These are phyloP conservation scores for Artemia sinica DNA, from an alignment of 2,888 invertebrate species.

Conservation along the genomic window DNA sequence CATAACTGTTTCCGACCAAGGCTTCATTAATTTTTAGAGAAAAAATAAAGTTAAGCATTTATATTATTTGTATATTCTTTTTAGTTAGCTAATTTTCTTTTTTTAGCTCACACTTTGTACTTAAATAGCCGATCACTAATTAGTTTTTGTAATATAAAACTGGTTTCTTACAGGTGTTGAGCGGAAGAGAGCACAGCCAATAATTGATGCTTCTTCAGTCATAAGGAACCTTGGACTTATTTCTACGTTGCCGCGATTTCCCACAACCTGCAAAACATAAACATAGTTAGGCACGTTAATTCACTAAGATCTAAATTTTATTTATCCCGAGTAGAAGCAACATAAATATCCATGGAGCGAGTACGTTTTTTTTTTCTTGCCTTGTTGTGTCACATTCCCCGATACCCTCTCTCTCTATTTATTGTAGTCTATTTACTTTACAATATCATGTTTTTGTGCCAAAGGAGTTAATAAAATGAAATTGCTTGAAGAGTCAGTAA, in stretches of 20 bases:
- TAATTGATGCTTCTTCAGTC: conserved; percentile 32
- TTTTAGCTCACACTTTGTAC: conserved; percentile 9
- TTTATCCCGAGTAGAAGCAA: no score
- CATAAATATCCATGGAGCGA: no score
- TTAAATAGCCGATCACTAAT: background rate
- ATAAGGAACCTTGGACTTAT: conserved; percentile 34
- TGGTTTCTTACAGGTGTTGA: conserved; percentile 21
- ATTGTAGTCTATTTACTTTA: no score
- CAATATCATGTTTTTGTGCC: no score
- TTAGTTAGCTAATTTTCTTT: background rate
- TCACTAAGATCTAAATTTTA: no score
- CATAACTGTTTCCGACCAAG: no score
- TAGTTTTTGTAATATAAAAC: background rate
- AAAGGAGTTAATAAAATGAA: no score
- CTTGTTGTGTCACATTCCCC: no score
- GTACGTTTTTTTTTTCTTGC: no score
- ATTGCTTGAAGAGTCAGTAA: no score
- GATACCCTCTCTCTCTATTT: no score
- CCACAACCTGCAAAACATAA: conserved; percentile 32
- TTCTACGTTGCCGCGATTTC: conserved; percentile 33
- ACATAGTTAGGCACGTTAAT: background rate
- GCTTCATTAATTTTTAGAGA: background rate
- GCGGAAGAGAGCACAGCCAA: conserved; percentile 30
- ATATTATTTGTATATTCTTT: conserved; percentile 10
- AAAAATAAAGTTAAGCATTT: background rate